Evolutionary conservation across 2,888 invertebrate species (phyloP), one percentile per base, ranked within the genome.

Genomic region (Philereme vetulata): DNA sequence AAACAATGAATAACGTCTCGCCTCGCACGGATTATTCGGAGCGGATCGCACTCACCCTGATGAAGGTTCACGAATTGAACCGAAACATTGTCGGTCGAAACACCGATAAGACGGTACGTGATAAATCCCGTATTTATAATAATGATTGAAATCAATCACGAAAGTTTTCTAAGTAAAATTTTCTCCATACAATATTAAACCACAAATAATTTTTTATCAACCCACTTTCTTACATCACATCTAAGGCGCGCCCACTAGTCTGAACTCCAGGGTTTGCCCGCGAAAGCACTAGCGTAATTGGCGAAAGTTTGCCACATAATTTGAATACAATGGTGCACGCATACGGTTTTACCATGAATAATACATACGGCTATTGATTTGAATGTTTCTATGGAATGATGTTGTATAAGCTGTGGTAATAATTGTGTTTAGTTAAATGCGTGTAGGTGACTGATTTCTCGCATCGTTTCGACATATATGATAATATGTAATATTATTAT

Each of bases 291-390:
- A 68, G 67, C 72, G 77, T 84, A 84, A 88, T 90, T 86, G 90
- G 91, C 90, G 91, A 91, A 91, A 92, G 91, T 87, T 73, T 70
- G 54, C 60, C 34, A 62, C 62, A 57, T 77, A 77, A 91, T 92
- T 90, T 90, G 87, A 90, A 92, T 92, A 92, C 91, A 92, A 92
- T 92, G 83, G 79, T 63, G 65, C 72, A 76, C 74, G 81, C 77
- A 77, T 80, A 81, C 78, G 72, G 70, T 72, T 78, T 77, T 69
- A 75, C 73, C 60, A 85, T 91, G 91, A 90, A 91, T 91, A 82
- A 91, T 81, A 85, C 85, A 91, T 90, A 38, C 52, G 61, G 62
- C 67, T 76, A 77, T 72, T 69, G 69, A 68, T 72, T 70, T 71
- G 70, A 74, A 71, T 75, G 75, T 87, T 88, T 66, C 86, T 85